Percentiles rank a stretch among this genome's conserved stretches.
Evolutionary conservation across 1,140 invertebrate genomes (phyloP).

Genomic region (Idris sp.): DNA sequence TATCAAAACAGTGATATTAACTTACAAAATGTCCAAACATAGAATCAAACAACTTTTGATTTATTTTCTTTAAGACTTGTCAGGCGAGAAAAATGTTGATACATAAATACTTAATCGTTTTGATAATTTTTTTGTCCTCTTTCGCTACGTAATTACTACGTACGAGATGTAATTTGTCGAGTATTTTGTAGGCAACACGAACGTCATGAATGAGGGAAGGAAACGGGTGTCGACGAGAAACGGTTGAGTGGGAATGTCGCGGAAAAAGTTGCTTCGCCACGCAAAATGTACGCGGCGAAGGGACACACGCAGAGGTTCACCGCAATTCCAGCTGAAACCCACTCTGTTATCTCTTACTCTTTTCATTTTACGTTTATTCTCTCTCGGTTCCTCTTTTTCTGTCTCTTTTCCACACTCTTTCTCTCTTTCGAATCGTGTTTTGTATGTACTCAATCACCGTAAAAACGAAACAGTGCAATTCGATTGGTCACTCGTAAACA

Average conservation of each 20-base stretch:
- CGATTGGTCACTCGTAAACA: slow-evolving; percentile 41
- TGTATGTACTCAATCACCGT: slow-evolving; percentile 63
- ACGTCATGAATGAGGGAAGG: slow-evolving; percentile 31
- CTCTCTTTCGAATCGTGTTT: slow-evolving; percentile 53
- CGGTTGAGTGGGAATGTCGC: slow-evolving; percentile 60
- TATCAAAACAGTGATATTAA: no score
- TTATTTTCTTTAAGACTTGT: no score
- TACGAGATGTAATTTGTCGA: slow-evolving; percentile 22
- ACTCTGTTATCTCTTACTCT: slow-evolving; percentile 54
- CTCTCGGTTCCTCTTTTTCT: slow-evolving; percentile 33
- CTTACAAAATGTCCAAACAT: no score
- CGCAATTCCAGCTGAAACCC: slow-evolving; percentile 69
- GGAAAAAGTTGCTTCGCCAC: slow-evolving; percentile 64
- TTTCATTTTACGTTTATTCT: slow-evolving; percentile 58
- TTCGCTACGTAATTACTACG: neutral
- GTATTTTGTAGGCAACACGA: slow-evolving; percentile 22
- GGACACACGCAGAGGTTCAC: slow-evolving; percentile 70
- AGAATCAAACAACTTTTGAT: no score
- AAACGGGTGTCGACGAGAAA: slow-evolving; percentile 56
- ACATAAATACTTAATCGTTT: no score
- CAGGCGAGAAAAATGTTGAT: no score
- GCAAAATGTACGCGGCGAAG: slow-evolving; percentile 64
- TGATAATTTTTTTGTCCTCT: no score
- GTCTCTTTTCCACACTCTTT: no score
- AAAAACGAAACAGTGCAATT: slow-evolving; percentile 63